Conservation (phyloP, 2,888 invertebrate species). For the Epistrophe grossulariae region DNA sequence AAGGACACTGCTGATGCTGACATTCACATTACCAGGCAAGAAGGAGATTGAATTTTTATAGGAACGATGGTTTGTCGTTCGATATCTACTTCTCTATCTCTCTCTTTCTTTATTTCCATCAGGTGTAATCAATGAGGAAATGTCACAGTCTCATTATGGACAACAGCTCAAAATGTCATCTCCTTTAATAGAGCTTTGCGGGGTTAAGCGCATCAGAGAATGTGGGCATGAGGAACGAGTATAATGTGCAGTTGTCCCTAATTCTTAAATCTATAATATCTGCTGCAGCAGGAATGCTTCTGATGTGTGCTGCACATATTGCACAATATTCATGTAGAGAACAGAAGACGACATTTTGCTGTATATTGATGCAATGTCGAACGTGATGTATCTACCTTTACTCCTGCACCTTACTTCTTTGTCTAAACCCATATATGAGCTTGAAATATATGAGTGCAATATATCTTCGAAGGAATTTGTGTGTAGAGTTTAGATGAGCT, state of each 20-base stretch:
- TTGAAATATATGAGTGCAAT: slow-evolving; percentile 64
- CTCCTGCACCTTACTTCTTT: slow-evolving; percentile 25
- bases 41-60: slow-evolving; percentile 27
- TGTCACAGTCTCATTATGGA: slow-evolving; percentile 71
- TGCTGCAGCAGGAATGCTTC: slow-evolving; percentile 40
- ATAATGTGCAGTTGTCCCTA: slow-evolving; percentile 67
- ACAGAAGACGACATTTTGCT: not conserved
- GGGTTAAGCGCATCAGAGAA: slow-evolving; percentile 58
- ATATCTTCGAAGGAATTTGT: not conserved
- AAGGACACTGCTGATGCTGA: slow-evolving; percentile 53
- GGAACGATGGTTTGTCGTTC: slow-evolving; percentile 32
- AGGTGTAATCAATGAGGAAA: slow-evolving; percentile 72
- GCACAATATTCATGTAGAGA: no score
- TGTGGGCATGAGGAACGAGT: slow-evolving; percentile 36
- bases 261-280: slow-evolving; percentile 36
- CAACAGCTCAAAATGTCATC: slow-evolving; percentile 54
- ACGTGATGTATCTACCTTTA: slow-evolving; percentile 29
- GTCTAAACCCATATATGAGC: not conserved
- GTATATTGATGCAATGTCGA: slow-evolving; percentile 44
- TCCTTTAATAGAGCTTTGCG: slow-evolving; percentile 64
- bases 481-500: not conserved
- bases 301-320: slow-evolving; percentile 29
- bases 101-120: slow-evolving; percentile 8
- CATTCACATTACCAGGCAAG: not conserved
- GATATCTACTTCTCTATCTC: not conserved